Conservation (phyloP, 2,113 vertebrate species). For the Mus musculus region GRCm39 chr13:94423001-94423500, state of each 20-base stretch:
- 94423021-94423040: neutral
- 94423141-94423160: neutral
- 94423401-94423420: constrained; percentile 55
- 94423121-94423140: constrained; percentile 14
- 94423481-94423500: constrained; percentile 18
- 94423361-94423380: constrained; percentile 61
- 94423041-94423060: neutral
- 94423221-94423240: neutral
- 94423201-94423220: neutral
- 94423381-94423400: constrained; percentile 35
- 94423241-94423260: neutral
- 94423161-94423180: neutral
- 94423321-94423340: constrained; percentile 34
- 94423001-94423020: neutral
- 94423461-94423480: neutral
- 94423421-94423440: neutral
- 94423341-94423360: constrained; percentile 51
- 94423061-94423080: neutral
- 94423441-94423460: neutral
- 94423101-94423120: neutral
- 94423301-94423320: neutral
- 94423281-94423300: neutral
- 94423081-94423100: neutral
- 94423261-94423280: neutral
- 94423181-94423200: neutral